Evolutionary conservation across 2,797 vertebrate genomes (phyloP).

Genomic region (Neopelma chrysocephalum): DNA sequence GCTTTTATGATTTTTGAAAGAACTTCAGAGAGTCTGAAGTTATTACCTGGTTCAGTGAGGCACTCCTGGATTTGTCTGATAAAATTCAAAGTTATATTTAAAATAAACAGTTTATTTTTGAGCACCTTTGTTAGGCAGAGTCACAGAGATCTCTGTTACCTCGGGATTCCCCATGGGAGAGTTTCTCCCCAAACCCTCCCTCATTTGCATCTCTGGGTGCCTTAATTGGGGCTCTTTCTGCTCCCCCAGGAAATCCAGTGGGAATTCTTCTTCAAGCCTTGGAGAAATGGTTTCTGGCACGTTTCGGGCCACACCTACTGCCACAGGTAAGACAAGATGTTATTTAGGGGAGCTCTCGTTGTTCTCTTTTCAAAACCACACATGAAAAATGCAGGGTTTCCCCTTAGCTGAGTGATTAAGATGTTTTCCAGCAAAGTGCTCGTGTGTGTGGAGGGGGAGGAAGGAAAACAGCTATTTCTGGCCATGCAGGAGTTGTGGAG

Average conservation of each 20-base stretch:
- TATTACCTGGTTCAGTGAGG: neutral
- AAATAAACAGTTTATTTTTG: neutral
- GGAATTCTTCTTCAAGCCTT: constrained; percentile 97
- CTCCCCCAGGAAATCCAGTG: constrained; percentile 88
- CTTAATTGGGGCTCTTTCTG: constrained; percentile 5
- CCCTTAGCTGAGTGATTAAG: neutral
- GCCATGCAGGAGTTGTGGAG: neutral
- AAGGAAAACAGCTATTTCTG: neutral
- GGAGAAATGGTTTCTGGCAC: constrained; percentile 97
- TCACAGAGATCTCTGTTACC: neutral
- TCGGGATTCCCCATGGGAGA: neutral
- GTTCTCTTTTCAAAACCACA: neutral
- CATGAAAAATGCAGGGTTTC: neutral
- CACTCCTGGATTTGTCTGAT: neutral
- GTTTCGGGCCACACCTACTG: constrained; percentile 91
- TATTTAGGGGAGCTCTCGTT: neutral
- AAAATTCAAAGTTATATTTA: neutral
- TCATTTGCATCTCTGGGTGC: neutral
- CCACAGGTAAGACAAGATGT: constrained; percentile 80
- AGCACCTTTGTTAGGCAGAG: neutral
- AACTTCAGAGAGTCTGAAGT: neutral
- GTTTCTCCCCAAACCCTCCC: neutral
- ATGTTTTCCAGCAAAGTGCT: neutral
- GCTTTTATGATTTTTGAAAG: neutral
- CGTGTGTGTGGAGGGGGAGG: neutral